Base-by-base conservation (phyloP, 2,113 vertebrate genomes). In the Dendropsophus ebraccatus region DNA sequence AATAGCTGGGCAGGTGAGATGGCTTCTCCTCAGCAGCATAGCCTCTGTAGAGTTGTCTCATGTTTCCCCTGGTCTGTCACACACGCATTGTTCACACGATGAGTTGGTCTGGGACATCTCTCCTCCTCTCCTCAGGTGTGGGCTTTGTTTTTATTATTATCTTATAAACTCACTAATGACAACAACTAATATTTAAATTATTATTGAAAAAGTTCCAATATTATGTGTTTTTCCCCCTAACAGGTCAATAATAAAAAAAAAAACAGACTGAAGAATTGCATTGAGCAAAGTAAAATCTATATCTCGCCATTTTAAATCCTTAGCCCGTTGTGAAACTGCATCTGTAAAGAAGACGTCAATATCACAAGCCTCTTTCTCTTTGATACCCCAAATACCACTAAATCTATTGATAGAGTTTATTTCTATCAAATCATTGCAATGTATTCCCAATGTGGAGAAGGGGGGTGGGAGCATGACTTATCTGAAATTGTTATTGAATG, bases 201-300 rank as follows among this genome's bases (percentile, higher is more conserved):
- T 78, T 72, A 77, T 83, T 82, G 58, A 77, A 32, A 80, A 60
- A 70, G 21, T 70, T 86, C 76, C 76, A 87, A 78, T 87, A 69
- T 56, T 83, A 32, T 77, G 25, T 70, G 9, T 85, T 77, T 28
- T 83, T 62, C 74, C 32, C 69, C 82, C 23, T 73, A 73, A 87
- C 41, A 50, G 67, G 82, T 87, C 87, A 87, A 80, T 87, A 80
- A n/a, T n/a, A n/a, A n/a, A n/a, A n/a, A n/a, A n/a, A n/a, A 84
- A 81, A 52, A 49, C 70, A 77, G 75, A 45, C 75, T 84, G 65
- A 72, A 80, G 45, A 78, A 49, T 78, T 72, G n/a, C 52, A 73
- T 56, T 87, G 80, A 82, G 56, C 67, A 23, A 17, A 41, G 82
- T 62, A 87, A 84, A 87, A 87, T 87, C 87, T 62, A 80, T 87